Base-by-base conservation (phyloP, 2,113 vertebrate genomes). In the Syrrhaptes paradoxus region DNA sequence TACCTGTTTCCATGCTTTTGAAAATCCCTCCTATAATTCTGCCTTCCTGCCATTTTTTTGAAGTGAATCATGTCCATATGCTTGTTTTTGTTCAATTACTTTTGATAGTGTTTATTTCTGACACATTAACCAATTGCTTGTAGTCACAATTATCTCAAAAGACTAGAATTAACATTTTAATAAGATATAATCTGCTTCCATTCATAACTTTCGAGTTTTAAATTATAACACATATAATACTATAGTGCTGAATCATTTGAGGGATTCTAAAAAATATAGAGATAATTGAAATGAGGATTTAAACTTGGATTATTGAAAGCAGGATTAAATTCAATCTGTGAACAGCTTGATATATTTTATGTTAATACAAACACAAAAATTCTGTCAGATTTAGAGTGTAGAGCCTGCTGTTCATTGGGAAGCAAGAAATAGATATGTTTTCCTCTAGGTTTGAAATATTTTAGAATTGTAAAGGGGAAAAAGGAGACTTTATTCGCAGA, bases 251-350 rank as follows among this genome's bases (percentile, higher is more conserved):
- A 92, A 79, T 93, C 75, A 92, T 96, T 97, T 79, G 82, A 95
- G 73, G 88, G 88, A 87, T 96, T 97, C 92, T 84, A 76, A 68
- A 91, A 95, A 97, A 96, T 94, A 62, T 46, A 84, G 86, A 77
- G 96, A 97, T 96, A 97, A 97, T 95, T 95, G 94, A 95, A 97
- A 91, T 66, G 86, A 95, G 95, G 93, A 93, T 97, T 97, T 96
- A 96, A 93, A 92, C 78, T 89, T 91, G 94, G 95, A 96, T 97
- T 96, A 94, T 91, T 87, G 68, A 89, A 97, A 93, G 90, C 72
- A 95, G 93, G 95, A 97, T 97, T 96, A 95, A 96, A 96, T 96
- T 96, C 94, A 95, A 96, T 97, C 96, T 97, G 87, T 86, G 94
- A 96, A 89, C 93, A 94, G 87, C 89, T 95, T 92, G 94, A 94